Evolutionary conservation across 2,797 vertebrate species (phyloP).

Genomic region (Xerus rutilus): DNA sequence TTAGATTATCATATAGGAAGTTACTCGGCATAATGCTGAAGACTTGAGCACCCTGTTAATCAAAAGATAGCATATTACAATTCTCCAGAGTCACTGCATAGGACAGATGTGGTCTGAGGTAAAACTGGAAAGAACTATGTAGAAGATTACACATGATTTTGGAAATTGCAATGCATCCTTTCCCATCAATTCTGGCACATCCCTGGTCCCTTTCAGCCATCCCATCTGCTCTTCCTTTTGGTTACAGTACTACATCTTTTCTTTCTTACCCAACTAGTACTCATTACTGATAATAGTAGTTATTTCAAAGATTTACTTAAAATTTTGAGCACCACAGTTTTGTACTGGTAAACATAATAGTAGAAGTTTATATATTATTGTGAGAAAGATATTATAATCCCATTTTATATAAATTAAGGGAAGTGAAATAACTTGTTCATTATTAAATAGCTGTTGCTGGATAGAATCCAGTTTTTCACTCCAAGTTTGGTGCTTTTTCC

Average conservation of each 20-base stretch:
- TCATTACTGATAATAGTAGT: background rate
- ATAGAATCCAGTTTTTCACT: background rate
- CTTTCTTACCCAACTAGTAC: background rate
- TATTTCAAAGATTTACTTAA: background rate
- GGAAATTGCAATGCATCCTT: background rate
- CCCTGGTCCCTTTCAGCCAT: accelerated
- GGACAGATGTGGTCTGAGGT: background rate
- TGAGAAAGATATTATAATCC: background rate
- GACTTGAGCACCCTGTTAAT: background rate
- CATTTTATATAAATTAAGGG: background rate
- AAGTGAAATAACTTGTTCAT: background rate
- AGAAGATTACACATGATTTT: background rate
- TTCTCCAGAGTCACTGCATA: background rate
- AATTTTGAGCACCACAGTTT: background rate
- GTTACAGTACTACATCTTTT: accelerated
- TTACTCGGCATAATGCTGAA: background rate
- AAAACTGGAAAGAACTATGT: background rate
- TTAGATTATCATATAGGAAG: background rate
- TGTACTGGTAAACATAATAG: background rate
- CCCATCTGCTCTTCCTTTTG: background rate
- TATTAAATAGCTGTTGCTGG: background rate
- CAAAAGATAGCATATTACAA: background rate
- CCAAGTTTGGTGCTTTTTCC: background rate
- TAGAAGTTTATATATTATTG: background rate
- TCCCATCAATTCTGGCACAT: accelerated